phyloP scores from a whole-genome alignment of 1,140 invertebrate genomes.

The Drosophila biarmipes region DNA sequence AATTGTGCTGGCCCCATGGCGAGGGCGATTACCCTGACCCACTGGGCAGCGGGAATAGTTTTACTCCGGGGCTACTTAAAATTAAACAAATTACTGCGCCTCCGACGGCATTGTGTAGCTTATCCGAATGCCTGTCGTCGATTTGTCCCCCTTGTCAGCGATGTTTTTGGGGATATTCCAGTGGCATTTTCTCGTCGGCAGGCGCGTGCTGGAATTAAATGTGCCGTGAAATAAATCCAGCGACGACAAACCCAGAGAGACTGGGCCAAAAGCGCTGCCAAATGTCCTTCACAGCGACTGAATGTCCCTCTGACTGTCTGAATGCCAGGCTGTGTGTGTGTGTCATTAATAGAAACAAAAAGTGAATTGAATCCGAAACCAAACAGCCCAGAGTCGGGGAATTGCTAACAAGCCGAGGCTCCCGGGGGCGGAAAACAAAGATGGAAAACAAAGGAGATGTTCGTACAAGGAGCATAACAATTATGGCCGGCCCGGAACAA shows the following conservation, averaged over 20 bases:
- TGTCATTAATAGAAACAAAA: constrained; percentile 62
- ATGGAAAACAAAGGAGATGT: constrained; percentile 54
- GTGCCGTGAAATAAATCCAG: constrained; percentile 80
- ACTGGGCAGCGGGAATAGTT: constrained; percentile 43
- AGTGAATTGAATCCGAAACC: constrained; percentile 62
- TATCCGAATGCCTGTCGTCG: constrained; percentile 64
- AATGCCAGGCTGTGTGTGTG: constrained; percentile 28
- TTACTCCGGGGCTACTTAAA: constrained; percentile 69
- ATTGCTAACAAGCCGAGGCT: constrained; percentile 28
- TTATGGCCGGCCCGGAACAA: constrained; percentile 45
- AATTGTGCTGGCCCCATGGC: constrained; percentile 30
- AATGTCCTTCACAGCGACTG: constrained; percentile 53
- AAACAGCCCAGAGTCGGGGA: constrained; percentile 29
- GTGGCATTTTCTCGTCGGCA: constrained; percentile 30
- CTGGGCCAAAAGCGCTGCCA: constrained; percentile 28
- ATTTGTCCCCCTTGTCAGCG: constrained; percentile 59
- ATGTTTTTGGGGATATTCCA: constrained; percentile 38
- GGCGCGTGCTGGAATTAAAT: constrained; percentile 77
- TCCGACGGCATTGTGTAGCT: constrained; percentile 42
- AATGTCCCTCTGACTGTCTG: constrained; percentile 5
- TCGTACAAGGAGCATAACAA: constrained; percentile 54
- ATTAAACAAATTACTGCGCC: constrained; percentile 76
- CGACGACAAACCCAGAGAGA: constrained; percentile 22
- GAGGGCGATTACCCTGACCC: constrained; percentile 46
- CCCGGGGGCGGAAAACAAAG: constrained; percentile 21